Conservation (phyloP, 2,888 invertebrate genomes). For the Pyrgus malvae region DNA sequence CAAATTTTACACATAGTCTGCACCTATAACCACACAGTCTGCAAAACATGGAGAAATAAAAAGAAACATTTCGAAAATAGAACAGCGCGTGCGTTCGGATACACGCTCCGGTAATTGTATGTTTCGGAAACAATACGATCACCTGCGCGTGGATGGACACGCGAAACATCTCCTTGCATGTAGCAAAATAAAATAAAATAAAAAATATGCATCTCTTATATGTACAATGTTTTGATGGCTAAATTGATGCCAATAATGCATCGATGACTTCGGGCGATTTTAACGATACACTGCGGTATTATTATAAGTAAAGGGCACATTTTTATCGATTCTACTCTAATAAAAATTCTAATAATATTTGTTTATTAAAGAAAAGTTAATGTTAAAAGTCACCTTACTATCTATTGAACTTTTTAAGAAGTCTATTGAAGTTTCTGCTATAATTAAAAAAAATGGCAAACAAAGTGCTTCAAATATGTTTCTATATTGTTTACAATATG, state of each 20-base stretch:
- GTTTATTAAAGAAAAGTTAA: too few species aligned
- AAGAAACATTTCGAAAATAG: constrained; percentile 49
- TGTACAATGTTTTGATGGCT: constrained; percentile 26
- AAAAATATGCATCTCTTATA: constrained; percentile 3
- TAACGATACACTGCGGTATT: neutral
- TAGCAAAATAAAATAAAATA: neutral
- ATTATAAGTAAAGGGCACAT: too few species aligned
- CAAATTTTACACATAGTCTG: neutral
- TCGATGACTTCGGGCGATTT: constrained; percentile 11
- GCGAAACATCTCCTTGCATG: constrained; percentile 18
- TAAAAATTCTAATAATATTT: too few species aligned
- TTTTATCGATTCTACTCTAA: too few species aligned
- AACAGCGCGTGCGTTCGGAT: constrained; percentile 50
- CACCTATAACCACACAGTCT: constrained; percentile 15
- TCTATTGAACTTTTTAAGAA: too few species aligned
- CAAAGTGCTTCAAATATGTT: too few species aligned
- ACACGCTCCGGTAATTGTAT: constrained; percentile 47
- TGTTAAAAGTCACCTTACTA: too few species aligned
- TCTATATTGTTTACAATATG: too few species aligned
- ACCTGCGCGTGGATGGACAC: constrained; percentile 47
- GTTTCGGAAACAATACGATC: constrained; percentile 41
- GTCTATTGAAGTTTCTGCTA: too few species aligned
- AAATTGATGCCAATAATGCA: constrained; percentile 16
- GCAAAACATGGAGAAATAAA: constrained; percentile 32
- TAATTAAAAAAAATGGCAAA: too few species aligned